Percentiles rank a stretch among this genome's conserved stretches.
Conservation (phyloP, 1,140 invertebrate genomes). For the Drosophila kikkawai region DNA sequence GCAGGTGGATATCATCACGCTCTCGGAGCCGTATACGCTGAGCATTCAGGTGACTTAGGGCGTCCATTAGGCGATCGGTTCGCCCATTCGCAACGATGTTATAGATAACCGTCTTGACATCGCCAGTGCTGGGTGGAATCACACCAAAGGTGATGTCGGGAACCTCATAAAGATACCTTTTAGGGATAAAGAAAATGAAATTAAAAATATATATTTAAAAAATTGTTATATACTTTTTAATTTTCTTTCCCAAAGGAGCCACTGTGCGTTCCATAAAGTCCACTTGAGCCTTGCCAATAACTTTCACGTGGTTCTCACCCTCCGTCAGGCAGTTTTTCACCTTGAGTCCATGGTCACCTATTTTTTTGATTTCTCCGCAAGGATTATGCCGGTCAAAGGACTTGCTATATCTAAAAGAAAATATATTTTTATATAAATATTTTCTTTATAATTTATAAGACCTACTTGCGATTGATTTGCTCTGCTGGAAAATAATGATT, state of each 20-base stretch:
- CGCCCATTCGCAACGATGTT: slow-evolving; percentile 32
- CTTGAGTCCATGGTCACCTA: slow-evolving; percentile 38
- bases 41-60: slow-evolving; percentile 58
- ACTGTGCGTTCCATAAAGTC: slow-evolving; percentile 67
- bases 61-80: slow-evolving; percentile 32
- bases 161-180: slow-evolving; percentile 48
- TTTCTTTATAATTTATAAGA: background rate
- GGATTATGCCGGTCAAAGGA: slow-evolving; percentile 35
- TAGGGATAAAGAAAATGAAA: background rate
- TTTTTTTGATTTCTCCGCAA: slow-evolving; percentile 24
- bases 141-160: slow-evolving; percentile 39
- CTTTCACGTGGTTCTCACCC: slow-evolving; percentile 38
- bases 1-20: slow-evolving; percentile 49
- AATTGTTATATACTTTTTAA: slow-evolving; percentile 24
- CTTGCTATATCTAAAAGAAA: slow-evolving; percentile 45
- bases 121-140: slow-evolving; percentile 24
- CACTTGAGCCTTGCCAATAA: slow-evolving; percentile 71
- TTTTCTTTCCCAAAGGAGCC: slow-evolving; percentile 50
- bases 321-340: slow-evolving; percentile 60
- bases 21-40: slow-evolving; percentile 56
- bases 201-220: no score
- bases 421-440: background rate
- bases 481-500: slow-evolving; percentile 75
- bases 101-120: slow-evolving; percentile 57
- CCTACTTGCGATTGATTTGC: slow-evolving; percentile 63